These are phyloP conservation scores for Phodopus roborovskii DNA, from an alignment of 2,113 vertebrate species.

Conservation along the genomic window DNA sequence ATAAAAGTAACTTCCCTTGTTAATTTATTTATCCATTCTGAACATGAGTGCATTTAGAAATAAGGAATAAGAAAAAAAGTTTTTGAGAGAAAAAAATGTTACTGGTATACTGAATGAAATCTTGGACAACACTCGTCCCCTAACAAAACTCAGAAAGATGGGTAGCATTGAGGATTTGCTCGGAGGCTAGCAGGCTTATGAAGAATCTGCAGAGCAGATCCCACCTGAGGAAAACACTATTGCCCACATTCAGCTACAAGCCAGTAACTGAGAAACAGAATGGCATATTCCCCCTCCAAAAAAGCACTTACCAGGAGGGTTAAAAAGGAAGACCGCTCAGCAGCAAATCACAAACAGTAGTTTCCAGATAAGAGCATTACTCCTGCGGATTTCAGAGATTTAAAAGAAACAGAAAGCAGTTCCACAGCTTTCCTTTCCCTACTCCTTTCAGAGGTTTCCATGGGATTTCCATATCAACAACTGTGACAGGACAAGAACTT, in stretches of 20 bases:
- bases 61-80: background rate
- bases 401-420: background rate
- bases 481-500: background rate
- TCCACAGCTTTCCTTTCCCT: background rate
- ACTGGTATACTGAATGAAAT: constrained; percentile 8
- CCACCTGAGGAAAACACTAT: background rate
- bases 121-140: background rate
- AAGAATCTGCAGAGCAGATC: background rate
- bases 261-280: background rate
- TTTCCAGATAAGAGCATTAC: background rate
- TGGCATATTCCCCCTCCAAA: background rate
- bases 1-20: background rate
- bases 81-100: constrained; percentile 3
- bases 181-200: background rate
- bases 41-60: constrained; percentile 10
- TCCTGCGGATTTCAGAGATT: background rate
- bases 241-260: background rate
- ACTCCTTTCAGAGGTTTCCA: background rate
- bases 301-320: background rate
- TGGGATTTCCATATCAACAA: background rate
- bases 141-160: constrained; percentile 22
- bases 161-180: background rate
- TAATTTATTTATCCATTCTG: background rate
- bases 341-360: background rate
- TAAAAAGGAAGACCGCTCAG: background rate